Base-by-base conservation (phyloP, 1,140 invertebrate genomes). In the Leptinotarsa undecemlineata region DNA sequence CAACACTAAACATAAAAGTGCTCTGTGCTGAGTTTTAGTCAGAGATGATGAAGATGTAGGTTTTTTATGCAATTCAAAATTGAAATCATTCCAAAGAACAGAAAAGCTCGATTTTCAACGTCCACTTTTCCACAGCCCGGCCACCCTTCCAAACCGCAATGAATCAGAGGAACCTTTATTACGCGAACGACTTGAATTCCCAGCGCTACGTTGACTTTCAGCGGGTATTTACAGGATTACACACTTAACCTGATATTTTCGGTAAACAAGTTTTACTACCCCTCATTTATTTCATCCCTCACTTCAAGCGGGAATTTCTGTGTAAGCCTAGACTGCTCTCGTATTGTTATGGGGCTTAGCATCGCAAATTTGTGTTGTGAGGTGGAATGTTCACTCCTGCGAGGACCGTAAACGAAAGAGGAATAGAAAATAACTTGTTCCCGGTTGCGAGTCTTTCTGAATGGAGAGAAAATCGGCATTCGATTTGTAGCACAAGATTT, bases 381-480 rank as follows among this genome's bases (percentile, higher is more conserved):
- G 74, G 68, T 67, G 63, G 72, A 57, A n/a, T 57, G 15, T 74
- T 74, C 48, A 48, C 72, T 72, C 66, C 19, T 60, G 71, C 69
- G 69, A 5, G 51, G 51, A 57, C 51, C 15, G 51, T 57, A 57
- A 74, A 76, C 80, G 77, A 57, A 42, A 68, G 42, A 48, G 76
- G 80, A 81, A 81, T 80, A 79, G 79, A 80, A 81, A 81, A 80
- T 81, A 79, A 80, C 78, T 78, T 77, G 77, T 80, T 80, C 77
- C 76, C 74, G 71, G 60, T 73, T 72, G 79, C 33, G 33, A 42
- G 2, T 11, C 33, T 42, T 42, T 42, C 3, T 42, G 33, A 11
- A 11, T 42, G 33, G 8, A 42, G 3, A 42, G 33, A 42, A 11
- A 42, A 42, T 42, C 8, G 8, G 33, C 33, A 42, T 8, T 42